Conservation (phyloP, 2,113 vertebrate species). For the Cavia porcellus region DNA sequence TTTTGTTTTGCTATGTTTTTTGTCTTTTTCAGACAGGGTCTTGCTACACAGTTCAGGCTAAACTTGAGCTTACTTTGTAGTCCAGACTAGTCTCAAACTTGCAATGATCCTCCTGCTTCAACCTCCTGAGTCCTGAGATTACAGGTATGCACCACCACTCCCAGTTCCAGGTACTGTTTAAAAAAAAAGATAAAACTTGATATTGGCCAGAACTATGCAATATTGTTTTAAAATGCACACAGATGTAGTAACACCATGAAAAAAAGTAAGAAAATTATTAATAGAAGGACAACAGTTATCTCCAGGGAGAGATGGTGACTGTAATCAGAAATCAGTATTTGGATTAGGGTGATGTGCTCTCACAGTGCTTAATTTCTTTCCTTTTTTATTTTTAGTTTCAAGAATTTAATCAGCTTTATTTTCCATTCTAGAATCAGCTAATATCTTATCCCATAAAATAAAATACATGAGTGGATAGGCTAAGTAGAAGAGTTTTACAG, state of each 20-base stretch:
- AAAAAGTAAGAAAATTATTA: constrained; percentile 1
- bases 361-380: not conserved
- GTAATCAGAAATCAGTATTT: not conserved
- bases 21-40: too few species aligned
- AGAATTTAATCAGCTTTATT: not conserved
- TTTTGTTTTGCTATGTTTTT: too few species aligned
- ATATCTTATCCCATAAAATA: not conserved
- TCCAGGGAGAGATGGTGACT: not conserved
- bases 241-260: not conserved
- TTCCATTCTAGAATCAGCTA: not conserved
- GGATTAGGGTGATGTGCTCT: not conserved
- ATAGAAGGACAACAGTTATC: not conserved
- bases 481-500: not conserved
- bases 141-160: too few species aligned
- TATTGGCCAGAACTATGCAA: not conserved
- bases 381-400: not conserved
- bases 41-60: too few species aligned
- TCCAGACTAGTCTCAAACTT: too few species aligned
- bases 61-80: too few species aligned
- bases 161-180: not conserved
- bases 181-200: not conserved
- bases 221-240: not conserved
- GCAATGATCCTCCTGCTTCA: too few species aligned
- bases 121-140: too few species aligned
- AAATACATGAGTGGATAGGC: not conserved